A percentile compares a stretch with the other conserved stretches of the same genome.
phyloP scores from a whole-genome alignment of 2,888 invertebrate genomes.

The Operophtera brumata region DNA sequence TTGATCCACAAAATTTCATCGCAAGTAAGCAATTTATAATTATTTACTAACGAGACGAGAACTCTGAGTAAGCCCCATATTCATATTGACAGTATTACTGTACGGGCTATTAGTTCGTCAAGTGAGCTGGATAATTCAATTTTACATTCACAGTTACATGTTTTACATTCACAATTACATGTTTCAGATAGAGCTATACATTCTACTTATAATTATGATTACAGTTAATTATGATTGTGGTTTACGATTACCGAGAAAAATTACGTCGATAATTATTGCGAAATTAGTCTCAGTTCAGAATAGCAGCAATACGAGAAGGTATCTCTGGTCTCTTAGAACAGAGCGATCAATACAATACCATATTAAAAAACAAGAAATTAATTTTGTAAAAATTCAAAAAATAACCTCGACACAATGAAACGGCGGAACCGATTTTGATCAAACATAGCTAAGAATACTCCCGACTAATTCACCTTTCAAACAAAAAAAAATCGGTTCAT shows the following conservation, averaged over 20 bases:
- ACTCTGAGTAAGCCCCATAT: slow-evolving; percentile 11
- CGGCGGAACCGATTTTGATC: too few species aligned
- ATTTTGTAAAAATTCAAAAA: too few species aligned
- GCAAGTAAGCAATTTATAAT: too few species aligned
- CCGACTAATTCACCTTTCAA: too few species aligned
- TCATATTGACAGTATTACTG: slow-evolving; percentile 21
- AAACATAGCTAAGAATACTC: too few species aligned
- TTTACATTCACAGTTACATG: slow-evolving; percentile 17
- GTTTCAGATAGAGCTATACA: slow-evolving; percentile 1
- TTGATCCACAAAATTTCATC: too few species aligned
- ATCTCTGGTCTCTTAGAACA: too few species aligned
- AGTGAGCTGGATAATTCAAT: slow-evolving; percentile 30
- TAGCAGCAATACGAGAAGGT: too few species aligned
- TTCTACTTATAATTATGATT: slow-evolving; percentile 13
- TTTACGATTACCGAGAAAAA: slow-evolving; percentile 8
- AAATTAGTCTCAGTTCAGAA: not conserved
- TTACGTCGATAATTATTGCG: not conserved
- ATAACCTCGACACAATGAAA: too few species aligned
- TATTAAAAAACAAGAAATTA: too few species aligned
- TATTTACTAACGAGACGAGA: not conserved
- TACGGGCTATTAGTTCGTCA: slow-evolving; percentile 22
- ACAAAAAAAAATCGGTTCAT: too few species aligned
- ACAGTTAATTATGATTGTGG: not conserved
- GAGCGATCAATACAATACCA: too few species aligned
- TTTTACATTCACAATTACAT: slow-evolving; percentile 2